Base-by-base conservation (phyloP, 1,140 invertebrate species). In the Bacillus rossius region DNA sequence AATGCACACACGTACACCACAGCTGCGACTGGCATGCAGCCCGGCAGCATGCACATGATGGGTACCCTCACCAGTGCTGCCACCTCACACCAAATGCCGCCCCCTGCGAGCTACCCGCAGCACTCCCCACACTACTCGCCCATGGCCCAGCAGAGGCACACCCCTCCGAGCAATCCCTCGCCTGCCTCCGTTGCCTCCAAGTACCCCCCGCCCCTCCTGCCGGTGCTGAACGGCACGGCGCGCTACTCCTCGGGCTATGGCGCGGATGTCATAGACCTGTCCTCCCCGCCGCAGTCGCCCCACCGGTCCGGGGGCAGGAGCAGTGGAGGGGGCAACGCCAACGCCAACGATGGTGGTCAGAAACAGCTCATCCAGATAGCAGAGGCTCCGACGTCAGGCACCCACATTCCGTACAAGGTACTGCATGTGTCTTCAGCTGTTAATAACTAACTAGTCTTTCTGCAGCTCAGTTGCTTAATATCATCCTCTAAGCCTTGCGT, bases 381-480 rank as follows among this genome's bases (percentile, higher is more conserved):
- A 16, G 85, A 86, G 67, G 76, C 81, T 55, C 75, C 72, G 60
- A 75, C 78, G 45, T 66, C 75, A 60, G 76, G 77, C 66, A 81
- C 78, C 67, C 82, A 85, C 74, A 84, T 82, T 66, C 84, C 84
- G 65, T 85, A 83, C 75, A 82, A 83, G 75, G 63, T 72, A 51
- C 45, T 49, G 34, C 8, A 10, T 34, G 29, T 34, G 29, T n/a
- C n/a, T n/a, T n/a, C n/a, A n/a, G n/a, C n/a, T n/a, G n/a, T n/a
- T n/a, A n/a, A n/a, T n/a, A n/a, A n/a, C n/a, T n/a, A n/a, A n/a
- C n/a, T n/a, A n/a, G n/a, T n/a, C n/a, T n/a, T n/a, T n/a, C n/a
- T n/a, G n/a, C n/a, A n/a, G n/a, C n/a, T n/a, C n/a, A n/a, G n/a
- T n/a, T n/a, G n/a, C n/a, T n/a, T n/a, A n/a, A n/a, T n/a, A n/a